Evolutionary conservation across 35 echinoderm and acorn worm species (phyloP).

Genomic region (Eucidaris tribuloides): DNA sequence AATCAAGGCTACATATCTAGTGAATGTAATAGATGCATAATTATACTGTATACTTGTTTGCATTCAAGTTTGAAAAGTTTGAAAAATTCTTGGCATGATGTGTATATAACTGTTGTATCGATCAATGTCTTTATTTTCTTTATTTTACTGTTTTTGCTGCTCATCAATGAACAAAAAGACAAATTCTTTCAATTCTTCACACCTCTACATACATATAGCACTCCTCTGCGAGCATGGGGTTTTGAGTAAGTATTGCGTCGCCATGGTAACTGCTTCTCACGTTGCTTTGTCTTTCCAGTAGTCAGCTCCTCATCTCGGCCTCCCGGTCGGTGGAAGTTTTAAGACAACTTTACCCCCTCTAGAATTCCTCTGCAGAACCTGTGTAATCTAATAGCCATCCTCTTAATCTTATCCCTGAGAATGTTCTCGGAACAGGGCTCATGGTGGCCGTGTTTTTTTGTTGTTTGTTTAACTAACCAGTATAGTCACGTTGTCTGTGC

Average conservation of each 20-base stretch:
- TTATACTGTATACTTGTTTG: too few relatives aligned
- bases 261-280: slow-evolving; percentile 52
- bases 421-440: not conserved
- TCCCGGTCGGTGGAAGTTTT: not conserved
- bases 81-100: too few relatives aligned
- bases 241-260: slow-evolving; percentile 60
- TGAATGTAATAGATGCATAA: too few relatives aligned
- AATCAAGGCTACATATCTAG: too few relatives aligned
- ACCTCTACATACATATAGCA: slow-evolving; percentile 26
- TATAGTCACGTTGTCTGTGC: too few relatives aligned
- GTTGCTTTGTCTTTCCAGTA: too few relatives aligned
- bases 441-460: not conserved
- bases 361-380: not conserved
- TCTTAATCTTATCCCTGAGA: not conserved
- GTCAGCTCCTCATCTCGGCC: too few relatives aligned
- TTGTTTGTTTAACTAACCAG: too few relatives aligned
- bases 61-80: too few relatives aligned
- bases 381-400: not conserved
- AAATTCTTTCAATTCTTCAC: not conserved
- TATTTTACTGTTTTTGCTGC: not conserved
- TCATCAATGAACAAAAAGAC: not conserved
- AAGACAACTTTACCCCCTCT: not conserved
- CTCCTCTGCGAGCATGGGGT: slow-evolving; percentile 66
- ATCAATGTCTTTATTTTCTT: too few relatives aligned
- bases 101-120: too few relatives aligned